These are phyloP conservation scores for Orcinus orca DNA, from an alignment of 2,113 vertebrate species.

Conservation along the genomic window DNA sequence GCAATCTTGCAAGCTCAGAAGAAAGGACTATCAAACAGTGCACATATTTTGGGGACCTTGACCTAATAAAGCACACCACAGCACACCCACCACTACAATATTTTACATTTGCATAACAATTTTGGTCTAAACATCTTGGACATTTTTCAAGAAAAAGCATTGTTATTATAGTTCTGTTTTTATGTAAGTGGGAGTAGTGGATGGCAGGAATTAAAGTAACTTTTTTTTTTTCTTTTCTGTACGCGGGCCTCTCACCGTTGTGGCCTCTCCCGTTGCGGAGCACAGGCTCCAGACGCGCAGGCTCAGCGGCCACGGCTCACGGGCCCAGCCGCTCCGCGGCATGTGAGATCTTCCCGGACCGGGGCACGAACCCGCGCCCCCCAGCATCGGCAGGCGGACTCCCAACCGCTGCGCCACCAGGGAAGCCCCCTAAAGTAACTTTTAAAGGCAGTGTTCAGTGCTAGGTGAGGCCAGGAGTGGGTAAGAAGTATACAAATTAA, in stretches of 20 bases:
- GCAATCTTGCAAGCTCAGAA: background rate
- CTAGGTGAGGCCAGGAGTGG: background rate
- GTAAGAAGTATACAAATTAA: background rate
- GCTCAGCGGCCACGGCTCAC: too few relatives aligned
- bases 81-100: background rate
- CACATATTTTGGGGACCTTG: background rate
- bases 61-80: background rate
- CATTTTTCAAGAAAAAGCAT: background rate
- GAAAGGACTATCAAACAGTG: background rate
- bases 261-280: too few relatives aligned
- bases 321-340: too few relatives aligned
- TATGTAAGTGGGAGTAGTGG: background rate
- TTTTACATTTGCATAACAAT: background rate
- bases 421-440: background rate
- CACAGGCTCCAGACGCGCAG: too few relatives aligned
- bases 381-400: too few relatives aligned
- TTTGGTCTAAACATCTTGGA: background rate
- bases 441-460: background rate
- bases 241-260: too few relatives aligned
- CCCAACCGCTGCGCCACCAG: too few relatives aligned
- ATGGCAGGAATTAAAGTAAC: background rate
- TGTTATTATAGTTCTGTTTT: background rate
- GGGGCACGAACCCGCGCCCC: too few relatives aligned
- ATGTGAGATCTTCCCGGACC: too few relatives aligned
- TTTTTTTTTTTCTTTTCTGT: background rate